Conservation (phyloP, 2,797 vertebrate genomes). For the Sebastes oblongus region DNA sequence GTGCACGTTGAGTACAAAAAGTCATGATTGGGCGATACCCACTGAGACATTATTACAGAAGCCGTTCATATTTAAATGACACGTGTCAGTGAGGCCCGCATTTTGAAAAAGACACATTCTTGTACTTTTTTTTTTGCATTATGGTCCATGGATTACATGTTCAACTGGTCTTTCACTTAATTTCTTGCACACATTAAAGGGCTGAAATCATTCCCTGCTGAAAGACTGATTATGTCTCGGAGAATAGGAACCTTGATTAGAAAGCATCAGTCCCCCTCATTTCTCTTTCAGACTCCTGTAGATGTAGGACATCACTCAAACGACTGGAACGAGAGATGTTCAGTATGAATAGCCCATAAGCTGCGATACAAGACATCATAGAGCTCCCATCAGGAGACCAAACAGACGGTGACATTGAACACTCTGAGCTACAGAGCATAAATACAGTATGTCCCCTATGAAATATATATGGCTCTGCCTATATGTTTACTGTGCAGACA, state of each 20-base stretch:
- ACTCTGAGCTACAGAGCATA: not conserved
- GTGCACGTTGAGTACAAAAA: not conserved
- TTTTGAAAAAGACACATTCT: not conserved
- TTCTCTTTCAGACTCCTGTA: not conserved
- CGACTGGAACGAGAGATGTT: not conserved
- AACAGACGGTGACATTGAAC: not conserved
- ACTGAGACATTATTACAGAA: not conserved
- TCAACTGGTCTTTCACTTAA: not conserved
- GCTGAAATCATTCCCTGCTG: conserved; percentile 16
- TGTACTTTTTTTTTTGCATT: not conserved
- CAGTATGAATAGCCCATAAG: not conserved
- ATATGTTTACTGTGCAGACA: not conserved
- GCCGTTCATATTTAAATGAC: not conserved
- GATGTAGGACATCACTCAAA: not conserved
- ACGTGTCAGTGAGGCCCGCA: not conserved
- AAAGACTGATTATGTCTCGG: conserved; percentile 16
- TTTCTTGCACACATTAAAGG: not conserved
- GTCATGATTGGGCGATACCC: not conserved
- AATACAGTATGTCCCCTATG: not conserved
- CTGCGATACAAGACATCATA: not conserved
- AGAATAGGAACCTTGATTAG: not conserved
- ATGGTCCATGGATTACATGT: not conserved
- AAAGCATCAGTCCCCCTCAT: not conserved
- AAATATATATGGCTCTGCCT: conserved; percentile 30
- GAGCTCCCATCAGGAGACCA: not conserved